These are phyloP conservation scores for Scylla paramamosain DNA, from an alignment of 1,140 invertebrate genomes.

Conservation along the genomic window DNA sequence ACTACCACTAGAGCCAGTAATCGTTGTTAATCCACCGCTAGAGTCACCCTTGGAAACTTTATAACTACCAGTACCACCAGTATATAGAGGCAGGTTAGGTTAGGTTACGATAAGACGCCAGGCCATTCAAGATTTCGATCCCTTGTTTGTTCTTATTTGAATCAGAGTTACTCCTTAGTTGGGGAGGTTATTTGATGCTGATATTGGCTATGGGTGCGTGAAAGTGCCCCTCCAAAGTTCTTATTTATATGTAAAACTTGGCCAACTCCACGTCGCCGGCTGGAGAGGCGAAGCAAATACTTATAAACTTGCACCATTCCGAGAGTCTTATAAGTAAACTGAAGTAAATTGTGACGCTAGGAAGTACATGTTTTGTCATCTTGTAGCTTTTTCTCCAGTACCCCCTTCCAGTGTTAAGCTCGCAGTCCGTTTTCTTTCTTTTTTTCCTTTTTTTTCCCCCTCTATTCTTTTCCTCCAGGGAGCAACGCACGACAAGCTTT, in stretches of 20 bases:
- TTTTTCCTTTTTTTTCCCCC: no score
- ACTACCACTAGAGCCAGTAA: no score
- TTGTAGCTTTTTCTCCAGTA: not conserved
- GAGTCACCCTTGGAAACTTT: no score
- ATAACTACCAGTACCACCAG: no score
- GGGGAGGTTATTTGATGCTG: not conserved
- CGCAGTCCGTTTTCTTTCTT: no score
- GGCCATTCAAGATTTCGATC: no score
- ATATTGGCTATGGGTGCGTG: slow-evolving; percentile 9
- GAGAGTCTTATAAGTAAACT: not conserved
- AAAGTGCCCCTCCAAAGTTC: not conserved
- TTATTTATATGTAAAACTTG: not conserved
- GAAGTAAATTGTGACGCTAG: not conserved
- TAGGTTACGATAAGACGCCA: no score
- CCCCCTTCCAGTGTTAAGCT: no score
- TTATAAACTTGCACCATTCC: not conserved
- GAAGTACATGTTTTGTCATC: not conserved
- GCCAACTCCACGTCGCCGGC: not conserved
- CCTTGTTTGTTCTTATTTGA: not conserved
- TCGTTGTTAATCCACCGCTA: no score
- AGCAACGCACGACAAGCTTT: not conserved
- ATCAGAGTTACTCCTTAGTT: not conserved
- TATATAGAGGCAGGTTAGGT: no score
- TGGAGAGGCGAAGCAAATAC: not conserved
- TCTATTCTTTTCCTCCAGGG: no score